Conservation (phyloP, 2,113 vertebrate species). For the Dissostichus mawsoni region DNA sequence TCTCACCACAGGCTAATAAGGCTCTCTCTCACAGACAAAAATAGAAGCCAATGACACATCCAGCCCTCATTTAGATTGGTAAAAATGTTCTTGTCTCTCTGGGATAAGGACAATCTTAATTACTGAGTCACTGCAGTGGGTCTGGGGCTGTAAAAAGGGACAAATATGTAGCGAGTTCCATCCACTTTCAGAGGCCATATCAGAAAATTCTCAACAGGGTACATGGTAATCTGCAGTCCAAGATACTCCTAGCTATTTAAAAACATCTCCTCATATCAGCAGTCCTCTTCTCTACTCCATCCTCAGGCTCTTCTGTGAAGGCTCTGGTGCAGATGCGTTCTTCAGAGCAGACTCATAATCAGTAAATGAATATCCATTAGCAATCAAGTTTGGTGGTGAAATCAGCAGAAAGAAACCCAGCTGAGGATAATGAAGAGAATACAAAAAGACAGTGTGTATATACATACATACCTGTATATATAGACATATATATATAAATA, state of each 20-base stretch:
- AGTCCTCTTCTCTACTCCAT: conserved; percentile 31
- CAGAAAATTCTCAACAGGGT: conserved; percentile 22
- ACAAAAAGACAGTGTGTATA: neutral
- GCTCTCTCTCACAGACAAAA: conserved; percentile 44
- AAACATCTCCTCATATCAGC: conserved; percentile 20
- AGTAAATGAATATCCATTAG: conserved; percentile 29
- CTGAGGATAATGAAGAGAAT: neutral
- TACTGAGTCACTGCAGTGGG: too few species aligned
- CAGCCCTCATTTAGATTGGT: conserved; percentile 29
- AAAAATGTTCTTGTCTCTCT: conserved; percentile 5
- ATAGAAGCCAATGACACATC: conserved; percentile 49
- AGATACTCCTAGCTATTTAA: conserved; percentile 22
- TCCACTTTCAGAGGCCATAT: conserved; percentile 14
- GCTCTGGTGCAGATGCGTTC: conserved; percentile 40
- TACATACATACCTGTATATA: neutral
- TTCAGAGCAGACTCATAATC: conserved; percentile 42
- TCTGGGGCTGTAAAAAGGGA: conserved; percentile 16
- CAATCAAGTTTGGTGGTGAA: conserved; percentile 43
- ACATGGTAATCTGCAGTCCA: conserved; percentile 47
- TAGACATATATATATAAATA: neutral
- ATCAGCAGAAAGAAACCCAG: conserved; percentile 29
- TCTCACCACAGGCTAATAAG: conserved; percentile 62
- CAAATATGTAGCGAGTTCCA: conserved; percentile 7
- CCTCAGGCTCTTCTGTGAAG: conserved; percentile 23
- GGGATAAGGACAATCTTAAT: conserved; percentile 25